These are phyloP conservation scores for Nyleta sp. DNA, from an alignment of 2,888 invertebrate genomes.

Conservation along the genomic window DNA sequence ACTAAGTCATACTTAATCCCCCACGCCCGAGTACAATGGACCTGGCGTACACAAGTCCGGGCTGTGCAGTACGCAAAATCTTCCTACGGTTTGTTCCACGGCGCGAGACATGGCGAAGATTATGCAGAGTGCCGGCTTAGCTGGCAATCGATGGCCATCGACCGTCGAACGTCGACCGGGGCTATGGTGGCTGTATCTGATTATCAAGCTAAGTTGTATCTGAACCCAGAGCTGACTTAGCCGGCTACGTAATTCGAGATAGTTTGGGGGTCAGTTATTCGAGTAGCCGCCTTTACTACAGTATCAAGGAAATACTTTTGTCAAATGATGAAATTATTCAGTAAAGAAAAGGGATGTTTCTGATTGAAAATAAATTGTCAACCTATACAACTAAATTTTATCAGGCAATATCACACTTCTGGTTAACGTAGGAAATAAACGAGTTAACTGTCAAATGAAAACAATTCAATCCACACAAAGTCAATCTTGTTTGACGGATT, in stretches of 20 bases:
- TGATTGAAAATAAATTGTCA: too few relatives aligned
- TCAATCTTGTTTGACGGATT: too few relatives aligned
- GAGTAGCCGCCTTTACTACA: background rate
- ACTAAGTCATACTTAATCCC: constrained; percentile 80
- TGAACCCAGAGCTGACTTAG: constrained; percentile 18
- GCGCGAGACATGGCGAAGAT: constrained; percentile 63
- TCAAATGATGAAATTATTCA: too few relatives aligned
- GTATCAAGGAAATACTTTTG: background rate
- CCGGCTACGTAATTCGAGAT: constrained; percentile 27
- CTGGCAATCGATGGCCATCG: constrained; percentile 69
- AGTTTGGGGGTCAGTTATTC: constrained; percentile 27
- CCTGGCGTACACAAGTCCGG: constrained; percentile 23
- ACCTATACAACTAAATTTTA: too few relatives aligned
- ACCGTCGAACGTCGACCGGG: constrained; percentile 53
- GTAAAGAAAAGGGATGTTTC: too few relatives aligned
- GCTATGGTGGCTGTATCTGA: constrained; percentile 24
- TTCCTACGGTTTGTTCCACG: constrained; percentile 51
- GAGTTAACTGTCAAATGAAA: too few relatives aligned
- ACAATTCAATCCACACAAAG: too few relatives aligned
- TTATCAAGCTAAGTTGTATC: constrained; percentile 41
- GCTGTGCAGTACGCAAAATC: constrained; percentile 42
- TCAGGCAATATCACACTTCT: too few relatives aligned
- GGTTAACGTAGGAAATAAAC: too few relatives aligned
- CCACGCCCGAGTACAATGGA: constrained; percentile 55
- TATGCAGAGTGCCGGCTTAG: constrained; percentile 74